These are phyloP conservation scores for Ctena decussata DNA, from an alignment of 2,888 invertebrate species.

Conservation along the genomic window DNA sequence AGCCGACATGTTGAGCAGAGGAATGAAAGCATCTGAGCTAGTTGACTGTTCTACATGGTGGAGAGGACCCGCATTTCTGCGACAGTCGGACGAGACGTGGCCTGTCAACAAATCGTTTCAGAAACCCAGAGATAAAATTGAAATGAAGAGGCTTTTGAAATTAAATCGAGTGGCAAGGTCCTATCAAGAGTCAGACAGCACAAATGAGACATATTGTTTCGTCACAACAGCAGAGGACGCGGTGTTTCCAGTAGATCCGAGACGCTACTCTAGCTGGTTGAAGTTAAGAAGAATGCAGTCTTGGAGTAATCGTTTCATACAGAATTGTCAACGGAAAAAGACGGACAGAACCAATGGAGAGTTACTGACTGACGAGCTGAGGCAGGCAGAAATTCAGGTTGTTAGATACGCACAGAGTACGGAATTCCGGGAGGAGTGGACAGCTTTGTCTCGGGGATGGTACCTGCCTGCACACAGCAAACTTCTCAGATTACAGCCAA, in stretches of 20 bases:
- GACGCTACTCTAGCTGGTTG: background rate
- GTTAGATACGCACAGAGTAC: background rate
- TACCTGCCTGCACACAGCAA: background rate
- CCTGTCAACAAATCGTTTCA: constrained; percentile 11
- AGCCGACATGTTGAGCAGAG: constrained; percentile 18
- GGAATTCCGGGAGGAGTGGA: background rate
- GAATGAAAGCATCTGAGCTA: background rate
- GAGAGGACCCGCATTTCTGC: too few species aligned
- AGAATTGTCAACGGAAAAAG: too few species aligned
- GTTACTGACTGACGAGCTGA: too few species aligned
- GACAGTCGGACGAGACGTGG: constrained; percentile 16
- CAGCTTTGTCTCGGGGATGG: too few species aligned
- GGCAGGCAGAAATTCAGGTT: too few species aligned
- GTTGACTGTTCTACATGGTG: constrained; percentile 31
- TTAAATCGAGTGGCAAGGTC: too few species aligned
- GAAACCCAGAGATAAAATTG: background rate
- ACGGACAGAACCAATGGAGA: too few species aligned
- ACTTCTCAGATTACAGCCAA: background rate
- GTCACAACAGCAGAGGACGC: background rate
- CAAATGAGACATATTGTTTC: background rate
- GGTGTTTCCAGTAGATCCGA: too few species aligned
- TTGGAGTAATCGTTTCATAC: too few species aligned
- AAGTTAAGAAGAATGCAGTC: background rate
- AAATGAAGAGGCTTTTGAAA: too few species aligned
- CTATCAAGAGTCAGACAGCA: background rate